Evolutionary conservation across 2,888 invertebrate genomes (phyloP), one percentile per base, ranked within the genome.

Genomic region (Ommatoiulus sabulosus): DNA sequence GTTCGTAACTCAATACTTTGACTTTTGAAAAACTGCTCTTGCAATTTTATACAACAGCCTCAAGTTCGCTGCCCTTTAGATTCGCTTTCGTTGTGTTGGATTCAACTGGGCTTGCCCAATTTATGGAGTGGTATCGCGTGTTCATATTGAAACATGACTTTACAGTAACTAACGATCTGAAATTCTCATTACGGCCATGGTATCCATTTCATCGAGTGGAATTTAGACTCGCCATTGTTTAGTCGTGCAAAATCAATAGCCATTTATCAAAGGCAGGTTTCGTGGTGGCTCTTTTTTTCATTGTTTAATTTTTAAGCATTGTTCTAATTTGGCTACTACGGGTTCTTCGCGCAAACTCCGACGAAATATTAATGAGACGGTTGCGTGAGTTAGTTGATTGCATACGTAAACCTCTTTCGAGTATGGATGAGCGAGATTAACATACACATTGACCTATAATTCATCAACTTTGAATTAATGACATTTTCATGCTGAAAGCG

Each of bases 361-460:
- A 10, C 10, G 72, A 80, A 80, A 80, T 80, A 80, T 80, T 80
- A 80, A 80, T 80, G 80, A 80, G 80, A 80, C 35, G 80, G 80
- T 80, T 80, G 80, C 80, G 63, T 72, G 63, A 72, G 63, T 72
- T 20, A 24, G 63, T 72, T 72, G 63, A 72, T 72, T 72, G 63
- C 63, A 72, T 72, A 80, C 80, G 12, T 35, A 80, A 80, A 80
- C 80, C 80, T 80, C 80, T 80, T 72, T 72, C 63, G 3, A 80
- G 35, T 80, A 80, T 80, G 80, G 80, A 80, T 80, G 80, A 80
- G 80, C 80, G 80, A 80, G 80, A 80, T 80, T 80, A 80, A 80
- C 20, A 80, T 80, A 35, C 24, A 12, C 80, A 80, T 80, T 80
- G 80, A 80, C 80, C 80, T 80, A 80, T 80, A 80, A 80, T 80